Conservation (phyloP, 2,797 vertebrate species). For the Buceros bicornis region DNA sequence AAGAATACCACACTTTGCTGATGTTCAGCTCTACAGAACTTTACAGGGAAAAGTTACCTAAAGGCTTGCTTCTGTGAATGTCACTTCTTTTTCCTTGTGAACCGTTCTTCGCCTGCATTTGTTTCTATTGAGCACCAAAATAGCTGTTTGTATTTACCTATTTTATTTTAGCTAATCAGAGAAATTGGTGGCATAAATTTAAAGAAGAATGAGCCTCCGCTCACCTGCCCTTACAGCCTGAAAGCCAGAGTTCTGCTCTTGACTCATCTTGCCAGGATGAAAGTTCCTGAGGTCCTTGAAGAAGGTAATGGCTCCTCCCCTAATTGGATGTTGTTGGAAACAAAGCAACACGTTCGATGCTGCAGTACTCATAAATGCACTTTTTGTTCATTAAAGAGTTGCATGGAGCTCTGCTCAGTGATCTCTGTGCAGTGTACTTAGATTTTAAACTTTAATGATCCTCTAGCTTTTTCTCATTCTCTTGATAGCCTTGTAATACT, state of each 20-base stretch:
- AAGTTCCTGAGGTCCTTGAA: slow-evolving; percentile 92
- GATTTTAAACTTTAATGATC: background rate
- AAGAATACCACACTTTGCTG: background rate
- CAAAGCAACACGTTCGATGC: background rate
- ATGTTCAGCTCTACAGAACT: background rate
- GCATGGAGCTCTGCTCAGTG: background rate
- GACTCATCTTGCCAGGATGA: slow-evolving; percentile 93
- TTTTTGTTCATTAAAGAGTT: background rate
- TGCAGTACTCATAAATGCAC: background rate
- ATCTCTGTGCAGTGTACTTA: background rate
- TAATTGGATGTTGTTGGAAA: background rate
- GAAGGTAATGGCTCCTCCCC: slow-evolving; percentile 86
- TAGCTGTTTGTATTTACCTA: slow-evolving; percentile 27
- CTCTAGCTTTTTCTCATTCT: background rate
- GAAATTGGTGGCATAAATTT: slow-evolving; percentile 97
- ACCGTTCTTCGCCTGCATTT: background rate
- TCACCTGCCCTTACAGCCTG: slow-evolving; percentile 97
- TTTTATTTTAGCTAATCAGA: slow-evolving; percentile 89
- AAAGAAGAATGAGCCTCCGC: slow-evolving; percentile 98
- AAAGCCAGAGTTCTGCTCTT: slow-evolving; percentile 95
- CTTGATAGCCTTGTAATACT: background rate
- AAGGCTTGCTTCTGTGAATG: background rate
- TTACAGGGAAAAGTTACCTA: background rate
- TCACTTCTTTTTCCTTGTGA: background rate
- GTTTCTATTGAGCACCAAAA: background rate